Conservation (phyloP, 2,797 vertebrate genomes). For the Chaetodon trifasciatus region DNA sequence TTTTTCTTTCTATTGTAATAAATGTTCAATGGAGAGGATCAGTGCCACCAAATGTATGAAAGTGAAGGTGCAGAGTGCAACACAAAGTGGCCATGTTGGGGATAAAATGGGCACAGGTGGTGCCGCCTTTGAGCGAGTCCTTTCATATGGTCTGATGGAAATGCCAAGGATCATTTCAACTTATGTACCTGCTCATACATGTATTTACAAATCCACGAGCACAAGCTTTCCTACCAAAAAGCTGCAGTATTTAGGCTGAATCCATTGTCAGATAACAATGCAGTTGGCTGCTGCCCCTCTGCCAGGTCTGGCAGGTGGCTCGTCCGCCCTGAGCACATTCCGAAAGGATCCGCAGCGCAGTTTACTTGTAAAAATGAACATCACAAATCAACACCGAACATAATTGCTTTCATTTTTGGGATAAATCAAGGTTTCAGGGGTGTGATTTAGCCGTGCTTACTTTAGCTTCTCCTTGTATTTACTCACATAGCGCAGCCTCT, state of each 20-base stretch:
- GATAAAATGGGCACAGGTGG: constrained; percentile 55
- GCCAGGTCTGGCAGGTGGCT: constrained; percentile 57
- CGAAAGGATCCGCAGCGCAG: constrained; percentile 17
- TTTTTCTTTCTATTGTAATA: constrained; percentile 68
- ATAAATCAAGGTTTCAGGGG: constrained; percentile 25
- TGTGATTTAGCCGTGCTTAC: constrained; percentile 27
- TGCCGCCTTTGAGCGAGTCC: background rate
- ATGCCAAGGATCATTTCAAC: constrained; percentile 23
- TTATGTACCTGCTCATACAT: constrained; percentile 5
- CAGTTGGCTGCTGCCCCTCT: constrained; percentile 33
- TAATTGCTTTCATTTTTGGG: constrained; percentile 39
- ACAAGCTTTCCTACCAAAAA: background rate
- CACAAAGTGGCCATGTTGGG: constrained; percentile 29
- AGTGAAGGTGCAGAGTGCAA: constrained; percentile 41
- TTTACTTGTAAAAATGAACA: constrained; percentile 43
- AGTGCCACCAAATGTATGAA: constrained; percentile 49
- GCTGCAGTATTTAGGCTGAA: constrained; percentile 28
- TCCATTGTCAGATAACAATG: constrained; percentile 39
- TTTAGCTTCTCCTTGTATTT: constrained; percentile 61
- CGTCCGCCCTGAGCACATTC: constrained; percentile 31
- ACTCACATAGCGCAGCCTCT: constrained; percentile 57
- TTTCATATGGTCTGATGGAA: constrained; percentile 4
- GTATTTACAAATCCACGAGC: constrained; percentile 19
- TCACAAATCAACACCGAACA: constrained; percentile 48
- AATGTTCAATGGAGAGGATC: constrained; percentile 70